Percentiles rank a stretch among this genome's conserved stretches.
Conservation (phyloP, 2,888 invertebrate species). For the Enchytraeus crypticus region DNA sequence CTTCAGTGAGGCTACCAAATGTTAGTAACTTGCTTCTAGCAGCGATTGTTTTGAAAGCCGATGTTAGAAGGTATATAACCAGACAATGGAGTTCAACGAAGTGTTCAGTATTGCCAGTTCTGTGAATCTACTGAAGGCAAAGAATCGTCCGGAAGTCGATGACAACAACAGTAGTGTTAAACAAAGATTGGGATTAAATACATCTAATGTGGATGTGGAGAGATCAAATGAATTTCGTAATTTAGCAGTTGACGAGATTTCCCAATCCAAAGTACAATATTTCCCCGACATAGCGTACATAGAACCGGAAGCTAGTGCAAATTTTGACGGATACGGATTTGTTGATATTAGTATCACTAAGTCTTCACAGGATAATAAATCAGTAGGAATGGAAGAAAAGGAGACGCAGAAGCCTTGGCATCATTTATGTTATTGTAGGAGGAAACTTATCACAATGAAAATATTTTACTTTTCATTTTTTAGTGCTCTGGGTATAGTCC, state of each 20-base stretch:
- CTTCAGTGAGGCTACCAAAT: too few relatives aligned
- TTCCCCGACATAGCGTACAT: not conserved
- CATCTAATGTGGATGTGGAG: too few relatives aligned
- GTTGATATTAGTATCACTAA: not conserved
- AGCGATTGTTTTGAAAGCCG: too few relatives aligned
- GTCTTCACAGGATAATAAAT: not conserved
- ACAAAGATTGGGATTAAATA: too few relatives aligned
- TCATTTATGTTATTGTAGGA: not conserved
- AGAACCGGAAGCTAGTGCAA: not conserved
- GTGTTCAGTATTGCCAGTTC: slow-evolving; percentile 2
- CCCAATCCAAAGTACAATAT: too few relatives aligned
- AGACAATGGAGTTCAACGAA: not conserved
- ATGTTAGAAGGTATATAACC: too few relatives aligned
- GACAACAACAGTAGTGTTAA: not conserved
- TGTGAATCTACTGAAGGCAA: not conserved
- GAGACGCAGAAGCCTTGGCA: not conserved
- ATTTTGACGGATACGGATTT: not conserved
- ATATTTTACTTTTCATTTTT: slow-evolving; percentile 21
- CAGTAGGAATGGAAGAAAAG: not conserved
- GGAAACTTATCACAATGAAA: slow-evolving; percentile 14
- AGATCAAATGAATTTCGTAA: too few relatives aligned
- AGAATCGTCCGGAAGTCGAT: not conserved
- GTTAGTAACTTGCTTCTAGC: too few relatives aligned
- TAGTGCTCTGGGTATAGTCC: slow-evolving; percentile 15
- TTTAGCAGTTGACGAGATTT: too few relatives aligned